Conservation (phyloP, 2,113 vertebrate species). For the Rhabdornis inornatus region DNA sequence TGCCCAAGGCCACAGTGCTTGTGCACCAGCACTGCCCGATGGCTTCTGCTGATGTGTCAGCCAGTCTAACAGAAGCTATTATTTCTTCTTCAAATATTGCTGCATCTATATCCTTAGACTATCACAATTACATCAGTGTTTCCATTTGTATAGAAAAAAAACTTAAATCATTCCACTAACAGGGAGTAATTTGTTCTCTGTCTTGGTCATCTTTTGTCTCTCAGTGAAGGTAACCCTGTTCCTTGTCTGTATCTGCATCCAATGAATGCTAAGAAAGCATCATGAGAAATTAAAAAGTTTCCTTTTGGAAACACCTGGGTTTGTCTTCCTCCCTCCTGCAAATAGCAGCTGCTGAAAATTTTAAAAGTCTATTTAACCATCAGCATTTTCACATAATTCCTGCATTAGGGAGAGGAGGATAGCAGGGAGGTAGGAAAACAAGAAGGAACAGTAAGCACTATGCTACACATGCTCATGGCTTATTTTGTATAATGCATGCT, state of each 20-base stretch:
- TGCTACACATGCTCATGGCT: background rate
- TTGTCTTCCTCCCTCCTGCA: background rate
- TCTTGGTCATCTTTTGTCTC: background rate
- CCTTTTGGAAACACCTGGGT: background rate
- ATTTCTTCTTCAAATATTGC: background rate
- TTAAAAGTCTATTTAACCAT: background rate
- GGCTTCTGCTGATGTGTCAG: background rate
- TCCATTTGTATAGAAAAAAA: background rate
- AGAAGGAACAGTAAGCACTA: background rate
- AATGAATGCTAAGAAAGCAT: background rate
- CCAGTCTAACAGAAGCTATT: background rate
- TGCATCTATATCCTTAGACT: background rate
- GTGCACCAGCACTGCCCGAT: background rate
- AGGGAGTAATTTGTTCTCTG: background rate
- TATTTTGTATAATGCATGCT: background rate
- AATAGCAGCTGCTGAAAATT: background rate
- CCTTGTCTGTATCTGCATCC: background rate
- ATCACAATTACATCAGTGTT: background rate
- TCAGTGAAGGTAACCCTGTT: background rate
- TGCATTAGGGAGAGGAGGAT: background rate
- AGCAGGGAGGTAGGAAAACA: background rate
- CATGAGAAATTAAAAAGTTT: background rate
- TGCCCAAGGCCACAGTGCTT: rapidly evolving
- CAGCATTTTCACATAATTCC: background rate
- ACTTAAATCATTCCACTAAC: background rate